A percentile compares a stretch with the other conserved stretches of the same genome.
phyloP scores from a whole-genome alignment of 2,797 vertebrate genomes.

The Cetoscarus ocellatus region DNA sequence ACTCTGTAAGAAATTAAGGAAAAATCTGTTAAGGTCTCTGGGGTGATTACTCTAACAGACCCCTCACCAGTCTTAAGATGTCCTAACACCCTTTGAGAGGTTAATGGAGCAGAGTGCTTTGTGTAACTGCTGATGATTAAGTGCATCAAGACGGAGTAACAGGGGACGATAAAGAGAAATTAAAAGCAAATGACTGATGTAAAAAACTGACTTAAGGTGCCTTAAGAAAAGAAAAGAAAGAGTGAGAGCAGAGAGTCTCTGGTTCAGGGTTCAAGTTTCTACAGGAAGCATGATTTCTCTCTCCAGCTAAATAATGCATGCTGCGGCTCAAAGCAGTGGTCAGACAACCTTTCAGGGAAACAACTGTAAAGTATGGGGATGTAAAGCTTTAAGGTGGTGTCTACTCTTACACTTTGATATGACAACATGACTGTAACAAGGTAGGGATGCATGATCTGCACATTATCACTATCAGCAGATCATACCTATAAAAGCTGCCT shows the following conservation, averaged over 20 bases:
- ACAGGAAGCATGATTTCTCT: background rate
- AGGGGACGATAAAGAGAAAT: background rate
- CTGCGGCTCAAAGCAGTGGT: background rate
- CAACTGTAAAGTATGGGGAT: background rate
- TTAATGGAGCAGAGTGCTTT: slow-evolving; percentile 26
- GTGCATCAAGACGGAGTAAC: background rate
- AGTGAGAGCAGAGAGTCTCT: background rate
- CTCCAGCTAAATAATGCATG: slow-evolving; percentile 39
- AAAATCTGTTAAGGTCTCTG: slow-evolving; percentile 8
- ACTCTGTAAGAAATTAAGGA: slow-evolving; percentile 29
- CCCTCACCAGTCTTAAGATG: slow-evolving; percentile 10
- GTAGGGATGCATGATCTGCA: too few species aligned
- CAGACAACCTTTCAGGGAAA: slow-evolving; percentile 1
- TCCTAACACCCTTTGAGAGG: slow-evolving; percentile 34
- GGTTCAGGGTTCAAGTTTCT: slow-evolving; percentile 4
- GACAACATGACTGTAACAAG: background rate
- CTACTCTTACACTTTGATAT: background rate
- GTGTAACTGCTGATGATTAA: slow-evolving; percentile 10
- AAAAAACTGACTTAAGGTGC: background rate
- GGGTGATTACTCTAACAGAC: slow-evolving; percentile 32
- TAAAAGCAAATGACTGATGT: background rate
- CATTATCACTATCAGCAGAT: too few species aligned
- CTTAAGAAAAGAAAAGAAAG: background rate
- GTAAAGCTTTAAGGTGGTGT: background rate
- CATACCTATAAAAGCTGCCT: too few species aligned